Conservation (phyloP, 2,113 vertebrate genomes). For the Pica pica region DNA sequence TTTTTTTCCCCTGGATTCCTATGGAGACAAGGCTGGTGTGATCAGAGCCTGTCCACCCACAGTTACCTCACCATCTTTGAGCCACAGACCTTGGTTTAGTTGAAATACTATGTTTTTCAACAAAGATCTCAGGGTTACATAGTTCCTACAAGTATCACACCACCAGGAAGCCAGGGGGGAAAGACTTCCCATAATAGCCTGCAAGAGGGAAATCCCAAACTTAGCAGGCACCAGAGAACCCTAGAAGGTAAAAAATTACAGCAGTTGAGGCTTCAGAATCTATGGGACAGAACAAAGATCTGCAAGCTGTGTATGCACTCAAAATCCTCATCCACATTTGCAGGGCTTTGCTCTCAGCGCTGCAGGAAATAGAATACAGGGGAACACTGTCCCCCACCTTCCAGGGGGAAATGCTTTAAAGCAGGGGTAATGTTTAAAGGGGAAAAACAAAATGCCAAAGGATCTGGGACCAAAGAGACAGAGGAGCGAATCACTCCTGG, state of each 20-base stretch:
- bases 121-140: not conserved
- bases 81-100: not conserved
- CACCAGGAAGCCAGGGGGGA: not conserved
- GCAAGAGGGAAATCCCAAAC: not conserved
- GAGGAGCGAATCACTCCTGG: not conserved
- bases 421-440: not conserved
- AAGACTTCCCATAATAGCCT: not conserved
- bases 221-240: not conserved
- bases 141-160: not conserved
- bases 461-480: not conserved
- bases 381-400: not conserved
- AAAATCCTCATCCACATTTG: not conserved
- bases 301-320: not conserved
- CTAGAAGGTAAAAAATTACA: not conserved
- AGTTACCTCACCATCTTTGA: conserved; percentile 3
- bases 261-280: not conserved
- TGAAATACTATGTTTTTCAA: not conserved
- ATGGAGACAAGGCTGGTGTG: not conserved
- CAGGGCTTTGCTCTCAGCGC: not conserved
- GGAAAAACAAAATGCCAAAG: not conserved
- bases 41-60: not conserved
- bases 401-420: not conserved
- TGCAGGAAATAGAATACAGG: not conserved
- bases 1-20: not conserved
- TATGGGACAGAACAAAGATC: not conserved